A percentile compares a stretch with the other conserved stretches of the same genome.
These are phyloP conservation scores for Drosophila sordidula DNA, from an alignment of 2,888 invertebrate species.

Conservation along the genomic window DNA sequence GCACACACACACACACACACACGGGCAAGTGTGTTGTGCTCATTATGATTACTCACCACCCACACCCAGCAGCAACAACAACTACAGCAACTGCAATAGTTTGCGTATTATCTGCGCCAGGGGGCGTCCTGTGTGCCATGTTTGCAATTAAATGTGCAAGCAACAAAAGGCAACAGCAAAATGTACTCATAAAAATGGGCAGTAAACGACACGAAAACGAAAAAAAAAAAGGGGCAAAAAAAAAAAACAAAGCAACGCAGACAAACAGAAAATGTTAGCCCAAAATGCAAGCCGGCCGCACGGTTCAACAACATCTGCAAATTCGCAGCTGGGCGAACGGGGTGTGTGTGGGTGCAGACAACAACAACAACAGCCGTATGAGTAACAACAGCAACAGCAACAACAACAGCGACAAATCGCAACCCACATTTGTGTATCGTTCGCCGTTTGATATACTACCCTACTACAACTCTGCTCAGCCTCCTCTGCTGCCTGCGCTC, in stretches of 20 bases:
- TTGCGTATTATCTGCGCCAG: slow-evolving; percentile 53
- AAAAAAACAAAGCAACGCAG: slow-evolving; percentile 12
- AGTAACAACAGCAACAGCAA: slow-evolving; percentile 1
- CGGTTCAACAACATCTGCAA: slow-evolving; percentile 75
- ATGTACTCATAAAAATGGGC: slow-evolving; percentile 64
- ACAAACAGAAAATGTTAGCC: slow-evolving; percentile 53
- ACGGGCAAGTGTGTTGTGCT: slow-evolving; percentile 66
- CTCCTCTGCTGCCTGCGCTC: slow-evolving; percentile 38
- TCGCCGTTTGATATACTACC: slow-evolving; percentile 73
- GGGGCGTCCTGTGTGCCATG: slow-evolving; percentile 64
- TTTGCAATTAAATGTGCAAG: slow-evolving; percentile 77
- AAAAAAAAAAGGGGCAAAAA: slow-evolving; percentile 10
- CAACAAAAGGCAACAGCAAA: slow-evolving; percentile 68
- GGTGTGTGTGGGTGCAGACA: slow-evolving; percentile 48
- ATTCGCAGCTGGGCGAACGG: slow-evolving; percentile 51
- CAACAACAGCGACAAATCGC: slow-evolving; percentile 46
- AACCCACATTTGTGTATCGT: slow-evolving; percentile 75
- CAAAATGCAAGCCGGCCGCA: slow-evolving; percentile 72
- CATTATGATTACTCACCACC: slow-evolving; percentile 79
- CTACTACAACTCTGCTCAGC: slow-evolving; percentile 56
- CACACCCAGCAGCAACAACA: slow-evolving; percentile 35
- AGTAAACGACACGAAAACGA: slow-evolving; percentile 34
- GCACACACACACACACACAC: slow-evolving; percentile 28
- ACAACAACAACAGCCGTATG: slow-evolving; percentile 8
- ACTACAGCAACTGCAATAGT: slow-evolving; percentile 44